These are phyloP conservation scores for Ophion ellenae DNA, from an alignment of 2,888 invertebrate genomes.

Conservation along the genomic window DNA sequence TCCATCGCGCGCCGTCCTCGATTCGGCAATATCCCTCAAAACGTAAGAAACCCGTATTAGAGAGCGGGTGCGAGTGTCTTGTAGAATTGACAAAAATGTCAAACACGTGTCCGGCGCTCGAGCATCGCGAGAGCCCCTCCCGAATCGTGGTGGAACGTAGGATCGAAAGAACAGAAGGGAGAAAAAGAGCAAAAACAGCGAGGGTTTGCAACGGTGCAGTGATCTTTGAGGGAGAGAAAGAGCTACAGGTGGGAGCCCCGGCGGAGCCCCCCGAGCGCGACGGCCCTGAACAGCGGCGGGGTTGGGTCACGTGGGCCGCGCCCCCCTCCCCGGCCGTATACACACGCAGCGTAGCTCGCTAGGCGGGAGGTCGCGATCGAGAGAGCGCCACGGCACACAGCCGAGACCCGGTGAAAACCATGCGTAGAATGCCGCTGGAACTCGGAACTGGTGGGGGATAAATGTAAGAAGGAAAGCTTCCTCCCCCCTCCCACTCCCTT, in stretches of 20 bases:
- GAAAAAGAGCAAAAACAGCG: background rate
- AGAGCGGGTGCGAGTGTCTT: constrained; percentile 8
- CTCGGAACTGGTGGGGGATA: constrained; percentile 26
- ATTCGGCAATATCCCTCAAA: no score
- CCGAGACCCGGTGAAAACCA: constrained; percentile 38
- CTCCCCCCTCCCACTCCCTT: background rate
- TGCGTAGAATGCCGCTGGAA: constrained; percentile 41
- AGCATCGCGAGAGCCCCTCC: constrained; percentile 16
- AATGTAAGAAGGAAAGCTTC: constrained; percentile 44
- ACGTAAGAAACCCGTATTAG: background rate
- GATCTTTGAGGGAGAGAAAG: constrained; percentile 55
- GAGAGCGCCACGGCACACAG: constrained; percentile 26
- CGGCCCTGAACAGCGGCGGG: constrained; percentile 72
- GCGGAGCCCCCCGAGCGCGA: constrained; percentile 66
- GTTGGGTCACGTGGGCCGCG: constrained; percentile 75
- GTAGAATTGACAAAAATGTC: constrained; percentile 34
- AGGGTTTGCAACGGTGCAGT: constrained; percentile 31
- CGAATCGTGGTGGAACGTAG: constrained; percentile 6
- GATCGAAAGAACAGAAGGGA: constrained; percentile 15
- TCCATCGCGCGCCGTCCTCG: no score
- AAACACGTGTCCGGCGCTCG: constrained; percentile 17
- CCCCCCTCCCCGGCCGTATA: constrained; percentile 39
- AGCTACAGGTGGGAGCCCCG: constrained; percentile 79
- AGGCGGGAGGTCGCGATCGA: constrained; percentile 43
- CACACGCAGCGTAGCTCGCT: constrained; percentile 23